phyloP scores from a whole-genome alignment of 2,113 vertebrate genomes.

The Strix aluco region DNA sequence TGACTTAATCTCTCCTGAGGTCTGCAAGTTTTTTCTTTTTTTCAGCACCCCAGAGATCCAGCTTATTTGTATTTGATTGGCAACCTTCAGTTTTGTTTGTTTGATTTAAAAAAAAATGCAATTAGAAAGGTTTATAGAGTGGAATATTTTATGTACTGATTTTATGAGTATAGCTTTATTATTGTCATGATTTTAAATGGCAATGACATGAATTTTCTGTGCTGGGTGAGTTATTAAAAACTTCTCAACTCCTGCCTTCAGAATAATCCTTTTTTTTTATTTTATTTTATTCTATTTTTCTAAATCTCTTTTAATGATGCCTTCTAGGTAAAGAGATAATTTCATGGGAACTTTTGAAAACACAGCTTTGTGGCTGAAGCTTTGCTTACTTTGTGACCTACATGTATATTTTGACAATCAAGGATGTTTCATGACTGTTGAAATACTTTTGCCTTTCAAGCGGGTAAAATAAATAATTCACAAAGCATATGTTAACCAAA shows the following conservation, averaged over 20 bases:
- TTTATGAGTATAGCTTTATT: slow-evolving; percentile 43
- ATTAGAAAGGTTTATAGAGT: slow-evolving; percentile 12
- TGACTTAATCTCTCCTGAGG: background rate
- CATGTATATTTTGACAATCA: background rate
- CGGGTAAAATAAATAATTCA: slow-evolving; percentile 19
- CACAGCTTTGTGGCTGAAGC: background rate
- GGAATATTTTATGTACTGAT: slow-evolving; percentile 38
- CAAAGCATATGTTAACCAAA: background rate
- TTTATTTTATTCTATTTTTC: background rate
- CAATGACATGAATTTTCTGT: background rate
- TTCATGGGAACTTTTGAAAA: slow-evolving; percentile 20
- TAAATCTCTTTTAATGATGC: slow-evolving; percentile 49
- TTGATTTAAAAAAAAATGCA: background rate
- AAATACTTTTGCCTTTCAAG: slow-evolving; percentile 10
- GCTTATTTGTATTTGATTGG: slow-evolving; percentile 20
- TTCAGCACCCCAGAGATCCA: background rate
- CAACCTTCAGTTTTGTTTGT: background rate
- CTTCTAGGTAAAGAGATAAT: slow-evolving; percentile 52
- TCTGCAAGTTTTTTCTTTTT: background rate
- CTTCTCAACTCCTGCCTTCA: background rate
- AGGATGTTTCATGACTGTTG: background rate
- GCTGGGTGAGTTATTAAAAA: slow-evolving; percentile 10
- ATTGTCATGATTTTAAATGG: slow-evolving; percentile 30
- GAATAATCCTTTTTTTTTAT: background rate
- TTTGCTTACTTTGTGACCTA: background rate